Base-by-base conservation (phyloP, 2,888 invertebrate species). In the Lasioglossum villosulum region DNA sequence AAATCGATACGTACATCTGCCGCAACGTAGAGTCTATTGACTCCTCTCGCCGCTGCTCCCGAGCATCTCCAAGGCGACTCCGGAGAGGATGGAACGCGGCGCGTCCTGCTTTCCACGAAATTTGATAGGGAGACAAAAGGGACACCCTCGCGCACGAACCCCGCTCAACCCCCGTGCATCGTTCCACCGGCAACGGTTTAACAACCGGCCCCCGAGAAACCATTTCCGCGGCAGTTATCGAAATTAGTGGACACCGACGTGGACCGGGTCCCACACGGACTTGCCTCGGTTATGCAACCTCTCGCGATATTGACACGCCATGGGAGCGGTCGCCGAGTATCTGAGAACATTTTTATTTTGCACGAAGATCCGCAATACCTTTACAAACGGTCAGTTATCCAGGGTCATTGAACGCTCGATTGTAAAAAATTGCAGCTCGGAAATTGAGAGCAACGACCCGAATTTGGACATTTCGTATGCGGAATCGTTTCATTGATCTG, bases 1-100 rank as follows among this genome's bases (percentile, higher is more conserved):
- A 90, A 90, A 90, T 90, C 90, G 90, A 90, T 90, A 90, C 90
- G 87, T 84, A 90, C 90, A 90, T 90, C 90, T 89, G 90, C 84
- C 86, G 90, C 83, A 90, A 84, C 78, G 82, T 82, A 80, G 86
- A 88, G 90, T 89, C 89, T 90, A 89, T 89, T 89, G 89, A 90
- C 88, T 89, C 83, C 84, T 80, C 76, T 68, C 48, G 80, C 70
- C 73, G 75, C 83, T 63, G 59, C 86, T 84, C 52, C 52, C 72
- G 83, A 78, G 78, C 34, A 87, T 87, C 86, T 83, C 86, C 86
- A 86, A 87, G 86, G 86, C 77, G 86, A 86, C 82, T 83, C 66
- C 52, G 63, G 78, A 59, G 72, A 80, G 85, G 78, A 80, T 68
- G 79, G 77, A 66, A 66, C 75, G 70, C 66, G 72, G 72, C 73